A percentile compares a stretch with the other conserved stretches of the same genome.
Evolutionary conservation across 1,140 invertebrate genomes (phyloP).

Genomic region (Diabrotica undecimpunctata): DNA sequence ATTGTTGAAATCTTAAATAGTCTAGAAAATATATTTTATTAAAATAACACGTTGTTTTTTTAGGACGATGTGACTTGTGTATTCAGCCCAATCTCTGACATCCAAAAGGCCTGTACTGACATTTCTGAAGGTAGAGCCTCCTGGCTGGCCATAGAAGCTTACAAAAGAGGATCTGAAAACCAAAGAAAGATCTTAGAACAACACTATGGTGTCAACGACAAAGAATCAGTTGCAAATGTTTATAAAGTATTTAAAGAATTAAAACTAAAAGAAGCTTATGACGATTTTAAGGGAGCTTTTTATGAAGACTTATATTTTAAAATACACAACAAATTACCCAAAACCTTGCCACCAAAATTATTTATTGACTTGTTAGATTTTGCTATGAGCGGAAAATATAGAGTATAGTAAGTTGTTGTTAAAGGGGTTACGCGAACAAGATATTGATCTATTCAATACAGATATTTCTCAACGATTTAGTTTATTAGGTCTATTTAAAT

Average conservation of each 20-base stretch:
- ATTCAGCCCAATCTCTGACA: background rate
- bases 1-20: too few species aligned
- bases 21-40: background rate
- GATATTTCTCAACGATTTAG: too few species aligned
- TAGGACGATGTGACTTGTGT: background rate
- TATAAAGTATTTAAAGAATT: background rate
- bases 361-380: background rate
- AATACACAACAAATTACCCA: background rate
- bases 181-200: background rate
- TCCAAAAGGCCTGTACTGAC: background rate
- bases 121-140: background rate
- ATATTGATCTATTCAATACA: too few species aligned
- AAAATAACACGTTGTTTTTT: background rate
- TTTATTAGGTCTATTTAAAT: too few species aligned
- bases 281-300: background rate
- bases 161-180: background rate
- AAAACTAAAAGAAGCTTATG: background rate
- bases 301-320: background rate
- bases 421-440: too few species aligned
- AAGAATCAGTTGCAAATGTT: background rate
- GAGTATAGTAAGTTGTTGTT: background rate
- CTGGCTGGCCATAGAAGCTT: background rate
- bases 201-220: background rate
- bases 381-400: background rate
- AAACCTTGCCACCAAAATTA: background rate